phyloP scores from a whole-genome alignment of 2,113 vertebrate species.

The Myiozetetes cayanensis region DNA sequence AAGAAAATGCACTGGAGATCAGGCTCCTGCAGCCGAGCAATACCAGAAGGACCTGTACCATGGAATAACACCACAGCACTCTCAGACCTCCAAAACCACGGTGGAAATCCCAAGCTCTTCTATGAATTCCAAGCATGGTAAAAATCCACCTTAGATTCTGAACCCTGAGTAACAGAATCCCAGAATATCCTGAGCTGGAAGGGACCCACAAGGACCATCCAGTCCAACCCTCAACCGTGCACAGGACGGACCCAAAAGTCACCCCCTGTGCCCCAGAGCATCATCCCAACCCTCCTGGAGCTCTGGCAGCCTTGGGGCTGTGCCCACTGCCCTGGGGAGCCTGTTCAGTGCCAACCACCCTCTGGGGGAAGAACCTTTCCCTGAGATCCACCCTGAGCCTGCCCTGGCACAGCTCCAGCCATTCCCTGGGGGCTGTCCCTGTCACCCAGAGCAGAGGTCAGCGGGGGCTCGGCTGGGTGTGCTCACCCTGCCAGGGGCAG shows the following conservation, averaged over 20 bases:
- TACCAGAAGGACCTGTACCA: accelerated
- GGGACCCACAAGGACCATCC: neutral
- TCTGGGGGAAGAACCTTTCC: neutral
- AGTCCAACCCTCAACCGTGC: too few species aligned
- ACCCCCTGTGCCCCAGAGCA: neutral
- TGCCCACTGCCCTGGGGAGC: neutral
- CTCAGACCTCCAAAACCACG: too few species aligned
- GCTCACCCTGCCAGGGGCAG: accelerated
- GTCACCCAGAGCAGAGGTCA: neutral
- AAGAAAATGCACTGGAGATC: accelerated
- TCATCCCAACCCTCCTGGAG: neutral
- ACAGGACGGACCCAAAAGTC: neutral
- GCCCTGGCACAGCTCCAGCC: neutral
- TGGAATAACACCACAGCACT: accelerated
- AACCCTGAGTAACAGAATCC: neutral
- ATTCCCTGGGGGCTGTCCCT: neutral
- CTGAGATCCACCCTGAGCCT: neutral
- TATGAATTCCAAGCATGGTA: neutral
- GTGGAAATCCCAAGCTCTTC: neutral
- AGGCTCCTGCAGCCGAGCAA: accelerated
- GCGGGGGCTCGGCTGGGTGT: accelerated
- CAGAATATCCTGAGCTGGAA: neutral
- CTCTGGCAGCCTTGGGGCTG: neutral
- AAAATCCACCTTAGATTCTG: neutral
- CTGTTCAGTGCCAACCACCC: neutral